Conservation (phyloP, 1,140 invertebrate species). For the Augochlora pura region DNA sequence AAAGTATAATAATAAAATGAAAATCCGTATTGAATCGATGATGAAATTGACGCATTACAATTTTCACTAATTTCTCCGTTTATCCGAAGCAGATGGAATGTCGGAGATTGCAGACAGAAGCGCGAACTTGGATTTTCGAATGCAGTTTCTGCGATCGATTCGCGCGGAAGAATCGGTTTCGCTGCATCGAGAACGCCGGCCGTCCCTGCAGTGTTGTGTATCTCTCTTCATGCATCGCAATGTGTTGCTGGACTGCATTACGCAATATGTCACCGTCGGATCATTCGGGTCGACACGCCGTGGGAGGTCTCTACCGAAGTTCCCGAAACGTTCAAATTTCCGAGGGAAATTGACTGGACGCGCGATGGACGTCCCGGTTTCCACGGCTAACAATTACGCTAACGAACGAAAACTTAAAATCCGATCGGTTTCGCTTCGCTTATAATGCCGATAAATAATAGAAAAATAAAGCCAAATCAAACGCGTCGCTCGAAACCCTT, state of each 20-base stretch:
- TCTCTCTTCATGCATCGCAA: conserved; percentile 29
- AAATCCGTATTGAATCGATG: no score
- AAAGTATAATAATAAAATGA: no score
- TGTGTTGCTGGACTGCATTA: conserved; percentile 15
- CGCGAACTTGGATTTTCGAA: not conserved
- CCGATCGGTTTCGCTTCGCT: not conserved
- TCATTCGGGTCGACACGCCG: conserved; percentile 14
- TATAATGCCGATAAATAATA: not conserved
- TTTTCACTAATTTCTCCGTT: no score
- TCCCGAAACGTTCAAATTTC: conserved; percentile 23
- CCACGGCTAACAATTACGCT: not conserved
- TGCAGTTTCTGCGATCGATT: conserved; percentile 27
- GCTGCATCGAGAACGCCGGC: not conserved
- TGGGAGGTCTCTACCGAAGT: conserved; percentile 18
- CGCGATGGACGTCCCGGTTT: not conserved
- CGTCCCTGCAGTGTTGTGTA: not conserved
- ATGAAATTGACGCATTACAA: no score
- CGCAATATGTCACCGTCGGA: conserved; percentile 18
- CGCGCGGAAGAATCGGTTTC: conserved; percentile 10
- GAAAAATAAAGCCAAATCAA: not conserved
- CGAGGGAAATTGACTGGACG: conserved; percentile 10
- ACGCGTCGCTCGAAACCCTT: no score
- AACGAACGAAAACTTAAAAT: not conserved
- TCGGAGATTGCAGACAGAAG: not conserved
- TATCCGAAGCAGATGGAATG: no score